Evolutionary conservation across 2,113 vertebrate genomes (phyloP).

Genomic region (Antechinus stuartii): DNA sequence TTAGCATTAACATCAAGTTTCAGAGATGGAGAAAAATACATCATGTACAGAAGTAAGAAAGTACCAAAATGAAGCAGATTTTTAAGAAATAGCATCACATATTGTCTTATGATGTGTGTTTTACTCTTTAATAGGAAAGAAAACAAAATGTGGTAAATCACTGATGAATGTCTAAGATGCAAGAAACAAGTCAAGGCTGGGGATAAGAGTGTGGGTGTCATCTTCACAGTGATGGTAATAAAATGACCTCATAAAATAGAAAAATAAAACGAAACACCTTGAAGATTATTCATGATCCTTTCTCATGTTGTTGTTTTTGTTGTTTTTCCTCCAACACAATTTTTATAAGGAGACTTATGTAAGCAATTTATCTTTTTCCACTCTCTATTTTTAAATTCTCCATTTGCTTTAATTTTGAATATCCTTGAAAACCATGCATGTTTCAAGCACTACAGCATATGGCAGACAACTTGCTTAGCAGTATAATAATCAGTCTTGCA

Average conservation of each 20-base stretch:
- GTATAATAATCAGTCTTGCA: not conserved
- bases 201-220: not conserved
- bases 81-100: not conserved
- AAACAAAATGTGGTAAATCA: not conserved
- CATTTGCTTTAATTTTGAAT: not conserved
- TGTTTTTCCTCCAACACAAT: not conserved
- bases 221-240: not conserved
- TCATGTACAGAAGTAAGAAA: not conserved
- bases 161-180: not conserved
- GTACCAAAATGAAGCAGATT: not conserved
- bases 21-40: not conserved
- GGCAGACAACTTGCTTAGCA: slow-evolving; percentile 6
- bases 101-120: not conserved
- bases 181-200: not conserved
- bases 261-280: not conserved
- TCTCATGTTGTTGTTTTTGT: not conserved
- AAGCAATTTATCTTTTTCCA: not conserved
- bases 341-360: not conserved
- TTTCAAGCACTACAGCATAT: not conserved
- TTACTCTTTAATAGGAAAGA: not conserved
- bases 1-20: not conserved
- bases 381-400: not conserved
- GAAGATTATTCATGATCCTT: not conserved
- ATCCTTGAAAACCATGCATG: not conserved
- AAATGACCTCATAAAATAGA: not conserved